Evolutionary conservation across 2,113 vertebrate species (phyloP), one percentile per base, ranked within the genome.

Genomic region (Cathartes aura): DNA sequence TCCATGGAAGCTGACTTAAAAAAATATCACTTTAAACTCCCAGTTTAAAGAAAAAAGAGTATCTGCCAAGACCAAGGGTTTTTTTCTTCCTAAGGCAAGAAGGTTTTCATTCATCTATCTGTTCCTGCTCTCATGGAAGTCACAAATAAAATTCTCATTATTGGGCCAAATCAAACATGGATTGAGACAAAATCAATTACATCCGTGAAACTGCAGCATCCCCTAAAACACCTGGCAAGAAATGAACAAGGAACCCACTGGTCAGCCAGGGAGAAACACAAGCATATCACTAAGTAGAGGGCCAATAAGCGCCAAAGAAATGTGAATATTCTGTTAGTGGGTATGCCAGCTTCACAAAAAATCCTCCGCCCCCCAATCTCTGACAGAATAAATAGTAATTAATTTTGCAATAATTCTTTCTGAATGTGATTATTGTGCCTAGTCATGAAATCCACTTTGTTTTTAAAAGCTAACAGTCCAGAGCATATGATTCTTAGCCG

Each of bases 321-420:
- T 48, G 36, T 36, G 34, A 82, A 47, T 72, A 60, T 79, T 92
- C 5, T 22, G 11, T 32, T 32, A 66, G 43, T 38, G 38, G 21
- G 38, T 66, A 73, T 13, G 21, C 21, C 15, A 68, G 58, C 48
- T 93, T 86, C 81, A 67, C 24, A 71, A 47, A 70, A 73, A 62
- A 22, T 3, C 5, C 5, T 5, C 9, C 1, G 3, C 6, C 6
- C 24, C 13, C 27, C 7, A 48, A 0, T 38, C 36, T 78, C 72
- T 53, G 55, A 43, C 22, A 68, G 43, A 85, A 90, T 48, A 40
- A 90, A 56, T 23, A 71, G 21, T 21, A 81, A 73, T 42, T 70
- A 58, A 87, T 82, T 84, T 36, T 70, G 16, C 11, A 63, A 22
- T 60, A 73, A 60, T 81, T 87, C 26, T 56, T 91, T 78, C 73